Evolutionary conservation across 35 echinoderm and acorn worm genomes (phyloP).

Genomic region (Acanthaster planci): DNA sequence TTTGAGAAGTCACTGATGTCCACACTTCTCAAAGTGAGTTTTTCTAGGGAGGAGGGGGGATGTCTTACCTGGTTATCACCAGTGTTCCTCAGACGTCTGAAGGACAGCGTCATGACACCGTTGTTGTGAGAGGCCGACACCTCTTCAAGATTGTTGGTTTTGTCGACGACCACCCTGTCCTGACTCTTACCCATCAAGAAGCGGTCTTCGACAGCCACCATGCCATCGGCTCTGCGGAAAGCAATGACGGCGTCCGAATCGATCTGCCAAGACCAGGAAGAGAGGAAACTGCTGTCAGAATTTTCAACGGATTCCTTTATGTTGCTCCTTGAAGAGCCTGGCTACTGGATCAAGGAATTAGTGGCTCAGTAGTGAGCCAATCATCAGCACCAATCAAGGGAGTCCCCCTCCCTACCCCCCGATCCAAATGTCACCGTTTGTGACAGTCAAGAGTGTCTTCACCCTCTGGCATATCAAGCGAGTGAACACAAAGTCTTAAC

Average conservation of each 20-base stretch:
- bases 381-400: too few relatives aligned
- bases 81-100: constrained; percentile 65
- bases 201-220: constrained; percentile 53
- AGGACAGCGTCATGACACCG: constrained; percentile 55
- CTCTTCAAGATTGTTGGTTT: constrained; percentile 38
- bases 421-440: too few relatives aligned
- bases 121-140: constrained; percentile 16
- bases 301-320: too few relatives aligned
- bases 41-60: too few relatives aligned
- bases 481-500: too few relatives aligned
- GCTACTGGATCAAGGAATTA: too few relatives aligned
- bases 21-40: too few relatives aligned
- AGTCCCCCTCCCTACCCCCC: too few relatives aligned
- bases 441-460: too few relatives aligned
- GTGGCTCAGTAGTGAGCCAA: too few relatives aligned
- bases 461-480: too few relatives aligned
- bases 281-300: background rate
- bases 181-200: constrained; percentile 38
- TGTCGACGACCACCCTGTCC: constrained; percentile 22
- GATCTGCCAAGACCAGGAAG: constrained; percentile 20
- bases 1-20: background rate
- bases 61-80: constrained; percentile 54
- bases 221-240: constrained; percentile 19
- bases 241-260: constrained; percentile 77
- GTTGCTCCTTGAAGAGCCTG: too few relatives aligned